Evolutionary conservation across 92 coral and sea anemone species (phyloP), one percentile per base, ranked within the genome.

Genomic region (Galaxea fascicularis): DNA sequence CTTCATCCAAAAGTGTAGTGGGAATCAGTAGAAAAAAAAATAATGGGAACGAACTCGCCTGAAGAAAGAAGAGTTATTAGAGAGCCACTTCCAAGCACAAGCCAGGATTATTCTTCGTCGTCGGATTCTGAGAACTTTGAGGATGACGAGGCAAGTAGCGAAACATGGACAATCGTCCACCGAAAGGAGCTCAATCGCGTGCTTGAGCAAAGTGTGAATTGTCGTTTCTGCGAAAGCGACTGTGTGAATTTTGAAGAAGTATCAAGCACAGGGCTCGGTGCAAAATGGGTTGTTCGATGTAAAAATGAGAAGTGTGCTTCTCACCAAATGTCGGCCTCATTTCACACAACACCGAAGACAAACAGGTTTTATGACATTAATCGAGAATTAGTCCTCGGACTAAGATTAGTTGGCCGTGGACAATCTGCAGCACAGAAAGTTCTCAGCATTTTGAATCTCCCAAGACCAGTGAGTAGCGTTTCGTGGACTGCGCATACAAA

Each of bases 401-500:
- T 81, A 10, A 46, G 83, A 58, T 65, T 72, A 12, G 47, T 66
- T 4, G 87, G 91, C 10, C 71, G 78, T 12, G 87, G 87, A 29
- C 46, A 73, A 41, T 65, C 87, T 12, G 91, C 91, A 21, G 91
- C 87, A 26, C 27, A 53, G 24, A 88, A 82, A 58, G 51, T 82
- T 51, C 22, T 47, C 20, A 88, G 91, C 74, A 27, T 87, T 51
- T 21, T 80, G 18, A 56, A 67, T 26, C 76, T 78, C 9, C 84
- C 70, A 9, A 5, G 72, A 20, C 89, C 89, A 35, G 80, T 86
- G 30, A 28, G 16, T 15, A 75, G n/a, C 13, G 71, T 41, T 30
- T 73, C 83, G 4, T 87, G 91, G 91, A 52, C 73, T 73, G 46
- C 56, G 0, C 91, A 88, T 30, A 88, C 91, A 0, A 76, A 46